Evolutionary conservation across 2,888 invertebrate species (phyloP).

Genomic region (Ditula angustiorana): DNA sequence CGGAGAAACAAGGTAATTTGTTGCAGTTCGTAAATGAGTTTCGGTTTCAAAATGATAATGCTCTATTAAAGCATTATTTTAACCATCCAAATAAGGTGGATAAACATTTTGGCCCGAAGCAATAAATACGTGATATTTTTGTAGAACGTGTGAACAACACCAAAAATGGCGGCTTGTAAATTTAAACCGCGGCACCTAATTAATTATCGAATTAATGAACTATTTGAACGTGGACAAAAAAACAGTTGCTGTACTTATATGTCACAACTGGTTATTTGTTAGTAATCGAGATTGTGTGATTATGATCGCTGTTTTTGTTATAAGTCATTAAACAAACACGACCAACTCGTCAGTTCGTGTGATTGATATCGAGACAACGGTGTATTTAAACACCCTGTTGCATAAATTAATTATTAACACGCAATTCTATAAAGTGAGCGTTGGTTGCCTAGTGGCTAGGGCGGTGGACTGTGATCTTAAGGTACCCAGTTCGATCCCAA

Average conservation of each 20-base stretch:
- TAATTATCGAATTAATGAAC: constrained; percentile 28
- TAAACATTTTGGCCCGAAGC: not conserved
- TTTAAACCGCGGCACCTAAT: constrained; percentile 17
- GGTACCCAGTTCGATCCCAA: no score
- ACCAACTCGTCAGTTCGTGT: constrained; percentile 5
- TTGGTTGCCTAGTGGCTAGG: no score
- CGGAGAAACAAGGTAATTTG: no score
- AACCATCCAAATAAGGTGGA: not conserved
- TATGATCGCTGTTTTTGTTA: constrained; percentile 31
- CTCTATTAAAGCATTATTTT: not conserved
- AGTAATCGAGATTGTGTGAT: constrained; percentile 26
- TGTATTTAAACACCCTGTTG: not conserved
- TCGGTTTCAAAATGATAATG: not conserved
- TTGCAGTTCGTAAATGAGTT: not conserved
- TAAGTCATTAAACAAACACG: constrained; percentile 23
- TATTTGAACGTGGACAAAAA: constrained; percentile 26
- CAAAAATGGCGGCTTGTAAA: constrained; percentile 15
- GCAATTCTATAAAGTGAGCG: no score
- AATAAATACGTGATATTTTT: constrained; percentile 18
- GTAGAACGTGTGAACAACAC: constrained; percentile 34
- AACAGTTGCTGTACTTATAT: constrained; percentile 23
- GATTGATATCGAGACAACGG: not conserved
- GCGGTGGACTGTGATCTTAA: no score
- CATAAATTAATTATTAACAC: no score
- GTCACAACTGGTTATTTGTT: constrained; percentile 21